Base-by-base conservation (phyloP, 2,113 vertebrate genomes). In the Prunella himalayana region DNA sequence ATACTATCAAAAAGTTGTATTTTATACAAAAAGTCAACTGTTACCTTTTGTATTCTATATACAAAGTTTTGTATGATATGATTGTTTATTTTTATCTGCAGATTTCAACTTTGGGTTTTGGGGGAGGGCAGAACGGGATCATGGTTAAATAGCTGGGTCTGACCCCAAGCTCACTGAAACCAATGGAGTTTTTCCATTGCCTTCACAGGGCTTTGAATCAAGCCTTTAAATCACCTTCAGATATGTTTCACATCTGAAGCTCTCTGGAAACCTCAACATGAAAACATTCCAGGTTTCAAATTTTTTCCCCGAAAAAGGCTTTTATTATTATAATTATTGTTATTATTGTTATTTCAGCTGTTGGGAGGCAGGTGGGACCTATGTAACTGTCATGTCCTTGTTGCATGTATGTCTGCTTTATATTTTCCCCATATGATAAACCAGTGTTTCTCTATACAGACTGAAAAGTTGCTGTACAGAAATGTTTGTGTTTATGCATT, bases 21-120 rank as follows among this genome's bases (percentile, higher is more conserved):
- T 98, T 98, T 98, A 98, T 98, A 98, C 97, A 97, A 98, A 97
- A 98, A 98, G 97, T 96, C 98, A 98, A 70, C 73, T 96, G 96
- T 98, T 98, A 98, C 98, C 97, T 98, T 98, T 98, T 98, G 97
- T 98, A 98, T 98, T 97, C 97, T 97, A 97, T 97, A 98, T 96
- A 95, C 97, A 97, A 98, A 97, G 88, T 98, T 98, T 98, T 98
- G 97, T 98, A 98, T 97, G 73, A 97, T 98, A 98, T 15, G 59
- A 98, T 97, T 96, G 97, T 97, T 97, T 98, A 98, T 98, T 98
- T 98, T 98, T 98, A 98, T 97, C 96, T 96, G 96, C 92, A 97
- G 93, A 96, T 95, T 97, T 98, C 95, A 95, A 92, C 92, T 94
- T 64, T 90, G 96, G 93, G 79, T 94, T 96, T 83, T 93, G 82